Conservation (phyloP, 1,140 invertebrate species). For the Panagrolaimus sp. region DNA sequence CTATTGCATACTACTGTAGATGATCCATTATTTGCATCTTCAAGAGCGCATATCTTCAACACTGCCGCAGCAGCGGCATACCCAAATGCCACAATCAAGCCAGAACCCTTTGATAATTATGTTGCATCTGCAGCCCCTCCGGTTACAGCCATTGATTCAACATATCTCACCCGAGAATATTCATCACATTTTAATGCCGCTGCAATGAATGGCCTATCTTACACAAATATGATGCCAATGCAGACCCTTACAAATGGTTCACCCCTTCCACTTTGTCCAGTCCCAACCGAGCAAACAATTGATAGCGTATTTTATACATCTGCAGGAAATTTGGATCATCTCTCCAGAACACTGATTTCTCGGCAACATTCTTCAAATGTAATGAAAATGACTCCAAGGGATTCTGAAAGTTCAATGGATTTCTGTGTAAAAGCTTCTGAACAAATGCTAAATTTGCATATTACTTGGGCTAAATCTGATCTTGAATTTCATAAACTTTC, state of each 20-base stretch:
- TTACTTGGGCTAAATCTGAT: constrained; percentile 1
- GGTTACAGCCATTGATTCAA: neutral
- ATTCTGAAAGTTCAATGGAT: neutral
- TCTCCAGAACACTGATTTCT: neutral
- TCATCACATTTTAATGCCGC: neutral
- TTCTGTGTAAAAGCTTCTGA: neutral
- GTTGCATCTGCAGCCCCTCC: neutral
- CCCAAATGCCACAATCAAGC: constrained; percentile 1
- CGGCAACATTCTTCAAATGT: constrained; percentile 2
- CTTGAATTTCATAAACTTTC: neutral
- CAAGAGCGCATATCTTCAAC: neutral
- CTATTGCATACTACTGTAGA: neutral
- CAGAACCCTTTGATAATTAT: constrained; percentile 11
- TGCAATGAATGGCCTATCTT: neutral
- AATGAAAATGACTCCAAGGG: neutral
- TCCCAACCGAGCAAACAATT: constrained; percentile 45
- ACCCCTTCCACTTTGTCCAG: constrained; percentile 39
- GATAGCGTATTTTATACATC: constrained; percentile 21
- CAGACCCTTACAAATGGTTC: constrained; percentile 1
- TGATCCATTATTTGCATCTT: neutral
- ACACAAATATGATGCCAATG: constrained; percentile 17
- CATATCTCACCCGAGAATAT: constrained; percentile 12
- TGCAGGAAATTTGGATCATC: neutral
- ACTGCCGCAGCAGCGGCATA: neutral
- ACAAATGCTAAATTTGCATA: neutral